Conservation (phyloP, 2,113 vertebrate species). For the Aegotheles bennettii region DNA sequence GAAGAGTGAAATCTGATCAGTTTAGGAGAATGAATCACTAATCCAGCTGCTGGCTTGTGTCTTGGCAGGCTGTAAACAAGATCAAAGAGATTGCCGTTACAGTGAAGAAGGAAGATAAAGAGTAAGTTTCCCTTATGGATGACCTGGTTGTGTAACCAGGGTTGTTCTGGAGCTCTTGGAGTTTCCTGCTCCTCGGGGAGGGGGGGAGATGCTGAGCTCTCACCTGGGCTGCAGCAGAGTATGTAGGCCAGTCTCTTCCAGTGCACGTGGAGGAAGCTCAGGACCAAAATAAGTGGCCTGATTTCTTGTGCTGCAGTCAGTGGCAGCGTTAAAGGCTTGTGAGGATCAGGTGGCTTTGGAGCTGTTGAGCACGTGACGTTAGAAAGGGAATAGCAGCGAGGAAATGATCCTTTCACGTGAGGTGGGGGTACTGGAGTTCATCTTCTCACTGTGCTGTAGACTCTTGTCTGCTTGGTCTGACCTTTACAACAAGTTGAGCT, state of each 20-base stretch:
- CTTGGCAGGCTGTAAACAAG: constrained; percentile 85
- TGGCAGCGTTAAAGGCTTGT: neutral
- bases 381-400: neutral
- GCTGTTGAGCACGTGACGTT: neutral
- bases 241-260: neutral
- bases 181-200: neutral
- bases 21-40: neutral
- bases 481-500: neutral
- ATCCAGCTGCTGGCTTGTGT: constrained; percentile 19
- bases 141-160: neutral
- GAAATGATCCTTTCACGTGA: neutral
- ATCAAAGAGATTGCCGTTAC: constrained; percentile 89
- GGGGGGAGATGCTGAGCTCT: neutral
- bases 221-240: neutral
- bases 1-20: neutral
- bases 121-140: constrained; percentile 73
- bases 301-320: neutral
- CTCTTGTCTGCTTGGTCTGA: neutral
- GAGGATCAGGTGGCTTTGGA: neutral
- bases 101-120: constrained; percentile 89
- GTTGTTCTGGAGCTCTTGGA: neutral
- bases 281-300: constrained; percentile 14
- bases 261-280: accelerated
- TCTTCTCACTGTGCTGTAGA: neutral
- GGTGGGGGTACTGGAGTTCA: neutral